Evolutionary conservation across 2,113 vertebrate genomes (phyloP).

Genomic region (Erinaceus europaeus): DNA sequence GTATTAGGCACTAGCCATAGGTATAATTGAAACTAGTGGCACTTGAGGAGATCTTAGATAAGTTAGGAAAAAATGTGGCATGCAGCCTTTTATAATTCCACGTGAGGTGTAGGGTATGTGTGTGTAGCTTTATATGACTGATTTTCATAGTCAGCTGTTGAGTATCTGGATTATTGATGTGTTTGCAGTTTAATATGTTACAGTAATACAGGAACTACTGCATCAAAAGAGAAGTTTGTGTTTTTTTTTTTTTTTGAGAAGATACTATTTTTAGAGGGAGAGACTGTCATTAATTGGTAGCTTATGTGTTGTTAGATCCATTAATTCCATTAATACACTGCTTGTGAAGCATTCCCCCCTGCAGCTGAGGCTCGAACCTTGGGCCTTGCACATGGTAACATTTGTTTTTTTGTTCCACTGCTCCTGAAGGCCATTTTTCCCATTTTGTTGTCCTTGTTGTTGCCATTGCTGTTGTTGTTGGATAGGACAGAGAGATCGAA

Average conservation of each 20-base stretch:
- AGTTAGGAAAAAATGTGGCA: background rate
- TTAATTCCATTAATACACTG: too few relatives aligned
- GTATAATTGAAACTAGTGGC: background rate
- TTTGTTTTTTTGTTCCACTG: too few relatives aligned
- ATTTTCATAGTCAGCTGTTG: background rate
- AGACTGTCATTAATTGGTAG: slow-evolving; percentile 14
- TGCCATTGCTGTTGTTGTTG: too few relatives aligned
- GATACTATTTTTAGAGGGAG: background rate
- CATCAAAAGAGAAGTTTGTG: too few relatives aligned
- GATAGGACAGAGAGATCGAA: too few relatives aligned
- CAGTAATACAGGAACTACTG: background rate
- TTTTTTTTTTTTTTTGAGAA: too few relatives aligned
- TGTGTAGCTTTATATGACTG: background rate
- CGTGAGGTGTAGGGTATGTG: background rate
- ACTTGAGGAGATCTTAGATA: background rate
- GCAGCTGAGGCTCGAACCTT: too few relatives aligned
- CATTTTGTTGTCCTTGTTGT: too few relatives aligned
- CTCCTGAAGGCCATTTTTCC: too few relatives aligned
- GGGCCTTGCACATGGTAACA: too few relatives aligned
- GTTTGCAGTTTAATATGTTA: slow-evolving; percentile 3
- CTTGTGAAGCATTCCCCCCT: too few relatives aligned
- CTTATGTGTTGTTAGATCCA: background rate
- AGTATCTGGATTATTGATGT: slow-evolving; percentile 12
- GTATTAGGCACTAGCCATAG: background rate
- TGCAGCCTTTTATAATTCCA: background rate